Evolutionary conservation across 2,797 vertebrate species (phyloP).

Genomic region (Morus bassanus): DNA sequence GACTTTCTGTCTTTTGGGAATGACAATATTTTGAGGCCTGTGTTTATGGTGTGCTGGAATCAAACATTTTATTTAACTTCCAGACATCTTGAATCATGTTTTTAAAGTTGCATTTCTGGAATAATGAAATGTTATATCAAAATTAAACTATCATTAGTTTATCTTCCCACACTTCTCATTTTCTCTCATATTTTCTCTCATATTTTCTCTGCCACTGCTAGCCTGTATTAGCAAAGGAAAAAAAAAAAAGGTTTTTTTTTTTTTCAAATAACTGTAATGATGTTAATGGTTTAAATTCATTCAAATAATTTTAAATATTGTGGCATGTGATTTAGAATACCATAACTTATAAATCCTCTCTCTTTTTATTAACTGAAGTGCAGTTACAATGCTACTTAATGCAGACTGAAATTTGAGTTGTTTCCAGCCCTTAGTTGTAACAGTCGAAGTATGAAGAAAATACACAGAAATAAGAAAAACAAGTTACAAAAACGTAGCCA

Average conservation of each 20-base stretch:
- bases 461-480: not conserved
- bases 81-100: not conserved
- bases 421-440: not conserved
- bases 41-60: not conserved
- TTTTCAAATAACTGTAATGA: not conserved
- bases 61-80: not conserved
- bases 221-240: not conserved
- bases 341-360: not conserved
- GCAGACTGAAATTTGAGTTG: not conserved
- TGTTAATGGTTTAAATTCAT: not conserved
- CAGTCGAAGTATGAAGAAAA: not conserved
- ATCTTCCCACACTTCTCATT: not conserved
- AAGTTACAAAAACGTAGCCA: not conserved
- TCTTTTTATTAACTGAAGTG: not conserved
- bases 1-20: not conserved
- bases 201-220: not conserved
- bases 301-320: not conserved
- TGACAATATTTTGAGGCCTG: not conserved
- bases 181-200: not conserved
- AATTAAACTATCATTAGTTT: not conserved
- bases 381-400: not conserved
- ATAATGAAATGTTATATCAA: not conserved
- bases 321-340: not conserved
- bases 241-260: fast-evolving
- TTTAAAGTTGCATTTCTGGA: not conserved